Conservation (phyloP, 2,888 invertebrate species). For the Dynastes hyllus region DNA sequence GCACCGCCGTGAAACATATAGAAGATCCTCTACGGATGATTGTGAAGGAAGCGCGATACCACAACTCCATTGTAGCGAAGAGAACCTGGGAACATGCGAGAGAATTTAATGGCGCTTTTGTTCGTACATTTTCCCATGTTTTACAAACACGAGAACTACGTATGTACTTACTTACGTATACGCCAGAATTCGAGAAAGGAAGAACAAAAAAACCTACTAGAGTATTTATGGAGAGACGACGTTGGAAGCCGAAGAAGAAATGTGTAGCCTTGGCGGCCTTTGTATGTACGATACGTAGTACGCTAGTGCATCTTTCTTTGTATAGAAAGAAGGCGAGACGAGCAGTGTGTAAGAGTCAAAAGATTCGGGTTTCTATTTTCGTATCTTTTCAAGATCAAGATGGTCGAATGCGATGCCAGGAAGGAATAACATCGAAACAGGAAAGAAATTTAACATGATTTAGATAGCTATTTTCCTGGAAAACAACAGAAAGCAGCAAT, state of each 20-base stretch:
- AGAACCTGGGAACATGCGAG: slow-evolving; percentile 37
- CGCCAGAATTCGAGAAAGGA: slow-evolving; percentile 20
- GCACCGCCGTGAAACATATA: slow-evolving; percentile 10
- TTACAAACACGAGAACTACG: slow-evolving; percentile 13
- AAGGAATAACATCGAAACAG: not conserved
- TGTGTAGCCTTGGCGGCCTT: slow-evolving; percentile 11
- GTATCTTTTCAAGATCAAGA: slow-evolving; percentile 31
- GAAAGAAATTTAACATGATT: too few species aligned
- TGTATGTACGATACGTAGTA: not conserved
- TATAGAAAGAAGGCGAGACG: not conserved
- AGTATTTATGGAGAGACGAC: slow-evolving; percentile 40
- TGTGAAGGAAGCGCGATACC: slow-evolving; percentile 20
- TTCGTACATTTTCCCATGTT: slow-evolving; percentile 36
- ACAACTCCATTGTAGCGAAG: slow-evolving; percentile 18
- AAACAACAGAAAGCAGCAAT: too few species aligned
- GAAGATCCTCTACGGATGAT: slow-evolving; percentile 19
- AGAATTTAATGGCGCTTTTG: slow-evolving; percentile 39
- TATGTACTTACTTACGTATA: not conserved
- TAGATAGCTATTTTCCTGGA: too few species aligned
- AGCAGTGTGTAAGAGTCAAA: not conserved
- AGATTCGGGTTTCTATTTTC: slow-evolving; percentile 24
- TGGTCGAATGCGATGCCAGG: not conserved
- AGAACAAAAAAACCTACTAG: slow-evolving; percentile 18
- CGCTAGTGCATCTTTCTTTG: not conserved
- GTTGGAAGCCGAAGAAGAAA: not conserved